Conservation (phyloP, 1,140 invertebrate species). For the Cotesia chilonis region DNA sequence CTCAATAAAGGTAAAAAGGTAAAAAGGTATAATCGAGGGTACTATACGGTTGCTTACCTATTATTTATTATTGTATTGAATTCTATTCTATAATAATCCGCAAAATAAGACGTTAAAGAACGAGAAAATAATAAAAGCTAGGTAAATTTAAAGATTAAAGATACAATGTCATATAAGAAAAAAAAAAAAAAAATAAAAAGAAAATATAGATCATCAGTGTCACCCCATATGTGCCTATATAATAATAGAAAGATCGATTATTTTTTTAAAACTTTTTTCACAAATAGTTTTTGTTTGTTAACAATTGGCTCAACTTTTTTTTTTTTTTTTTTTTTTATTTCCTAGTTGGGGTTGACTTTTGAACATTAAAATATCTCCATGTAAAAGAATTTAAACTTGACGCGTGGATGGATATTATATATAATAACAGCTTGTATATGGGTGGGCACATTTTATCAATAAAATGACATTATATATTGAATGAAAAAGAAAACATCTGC, state of each 20-base stretch:
- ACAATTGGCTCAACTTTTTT: conserved; percentile 25
- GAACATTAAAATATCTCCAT: neutral
- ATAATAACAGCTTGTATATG: too few relatives aligned
- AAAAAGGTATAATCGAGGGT: too few relatives aligned
- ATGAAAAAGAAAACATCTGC: too few relatives aligned
- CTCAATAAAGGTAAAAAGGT: too few relatives aligned
- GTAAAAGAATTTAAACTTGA: conserved; percentile 28
- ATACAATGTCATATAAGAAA: neutral
- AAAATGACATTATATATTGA: too few relatives aligned
- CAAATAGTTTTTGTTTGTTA: conserved; percentile 6
- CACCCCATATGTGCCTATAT: neutral
- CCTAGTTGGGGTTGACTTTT: conserved; percentile 30
- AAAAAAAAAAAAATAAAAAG: neutral
- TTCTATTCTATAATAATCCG: too few relatives aligned
- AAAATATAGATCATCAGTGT: neutral
- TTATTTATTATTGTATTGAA: too few relatives aligned
- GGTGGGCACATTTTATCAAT: too few relatives aligned
- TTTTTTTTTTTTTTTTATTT: conserved; percentile 4
- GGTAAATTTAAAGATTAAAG: too few relatives aligned
- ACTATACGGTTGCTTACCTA: too few relatives aligned
- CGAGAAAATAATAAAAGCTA: too few relatives aligned
- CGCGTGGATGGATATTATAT: conserved; percentile 27
- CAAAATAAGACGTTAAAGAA: too few relatives aligned
- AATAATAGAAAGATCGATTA: neutral
- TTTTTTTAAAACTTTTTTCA: neutral